A percentile compares a stretch with the other conserved stretches of the same genome.
Conservation (phyloP, 1,140 invertebrate species). For the Colletes gigas region DNA sequence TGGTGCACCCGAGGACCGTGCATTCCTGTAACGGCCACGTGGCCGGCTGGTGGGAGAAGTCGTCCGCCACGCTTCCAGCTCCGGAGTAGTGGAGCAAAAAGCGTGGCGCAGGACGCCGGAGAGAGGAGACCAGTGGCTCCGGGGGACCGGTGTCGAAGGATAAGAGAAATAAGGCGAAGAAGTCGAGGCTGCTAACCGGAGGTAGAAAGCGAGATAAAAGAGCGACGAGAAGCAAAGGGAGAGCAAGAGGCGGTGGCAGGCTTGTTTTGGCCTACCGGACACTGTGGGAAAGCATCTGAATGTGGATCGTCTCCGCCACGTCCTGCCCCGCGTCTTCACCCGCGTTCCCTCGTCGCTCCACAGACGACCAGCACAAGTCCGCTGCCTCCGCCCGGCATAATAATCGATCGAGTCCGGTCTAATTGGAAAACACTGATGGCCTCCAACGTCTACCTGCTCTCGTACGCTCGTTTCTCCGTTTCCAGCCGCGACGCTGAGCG, state of each 20-base stretch:
- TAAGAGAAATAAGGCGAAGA: constrained; percentile 5
- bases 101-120: too few relatives aligned
- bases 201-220: constrained; percentile 44
- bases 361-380: not conserved
- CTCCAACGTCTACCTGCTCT: constrained; percentile 32
- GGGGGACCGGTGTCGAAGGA: constrained; percentile 14
- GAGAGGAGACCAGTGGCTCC: not conserved
- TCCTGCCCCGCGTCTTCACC: constrained; percentile 1
- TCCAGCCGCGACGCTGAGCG: not conserved
- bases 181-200: constrained; percentile 22
- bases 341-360: not conserved
- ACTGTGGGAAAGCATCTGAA: constrained; percentile 77
- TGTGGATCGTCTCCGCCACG: constrained; percentile 52
- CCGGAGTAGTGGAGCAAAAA: constrained; percentile 24
- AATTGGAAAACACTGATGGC: constrained; percentile 64
- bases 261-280: constrained; percentile 71
- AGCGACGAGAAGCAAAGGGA: constrained; percentile 10
- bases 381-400: constrained; percentile 40
- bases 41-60: constrained; percentile 33
- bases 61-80: constrained; percentile 35
- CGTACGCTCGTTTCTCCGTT: not conserved
- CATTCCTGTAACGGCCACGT: constrained; percentile 39
- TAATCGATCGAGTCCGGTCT: constrained; percentile 60
- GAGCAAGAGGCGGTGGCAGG: constrained; percentile 34
- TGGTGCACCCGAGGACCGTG: too few relatives aligned